These are phyloP conservation scores for Hipparchia sbordonii DNA, from an alignment of 2,888 invertebrate genomes.

Conservation along the genomic window DNA sequence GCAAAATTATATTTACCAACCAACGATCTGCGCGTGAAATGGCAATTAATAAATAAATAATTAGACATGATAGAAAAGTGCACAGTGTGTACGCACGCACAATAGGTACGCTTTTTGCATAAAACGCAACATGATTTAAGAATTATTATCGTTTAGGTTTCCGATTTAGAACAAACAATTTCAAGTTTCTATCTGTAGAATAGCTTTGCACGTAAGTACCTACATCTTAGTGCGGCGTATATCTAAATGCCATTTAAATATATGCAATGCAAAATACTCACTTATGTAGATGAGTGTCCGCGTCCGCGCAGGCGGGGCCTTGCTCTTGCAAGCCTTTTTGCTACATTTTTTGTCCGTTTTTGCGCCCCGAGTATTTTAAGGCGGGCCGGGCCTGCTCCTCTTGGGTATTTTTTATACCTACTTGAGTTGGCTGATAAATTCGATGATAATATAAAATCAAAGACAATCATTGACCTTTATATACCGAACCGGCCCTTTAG, in stretches of 20 bases:
- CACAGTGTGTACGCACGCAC: no score
- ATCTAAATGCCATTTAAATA: conserved; percentile 22
- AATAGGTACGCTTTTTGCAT: no score
- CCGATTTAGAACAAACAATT: no score
- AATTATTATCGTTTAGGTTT: no score
- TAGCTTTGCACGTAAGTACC: no score
- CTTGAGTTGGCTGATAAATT: not conserved
- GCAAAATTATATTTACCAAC: no score
- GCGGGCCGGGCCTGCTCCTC: conserved; percentile 25
- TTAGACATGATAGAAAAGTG: no score
- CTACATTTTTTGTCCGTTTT: conserved; percentile 26
- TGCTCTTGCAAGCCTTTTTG: conserved; percentile 21
- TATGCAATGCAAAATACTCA: conserved; percentile 23
- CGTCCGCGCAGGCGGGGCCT: conserved; percentile 19
- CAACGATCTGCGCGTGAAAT: no score
- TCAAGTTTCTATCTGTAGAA: no score
- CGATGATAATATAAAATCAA: not conserved
- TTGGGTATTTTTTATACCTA: conserved; percentile 9
- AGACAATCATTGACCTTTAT: not conserved
- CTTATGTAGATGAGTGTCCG: conserved; percentile 26
- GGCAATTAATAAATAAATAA: no score
- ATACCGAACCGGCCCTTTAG: no score
- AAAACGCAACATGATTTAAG: no score
- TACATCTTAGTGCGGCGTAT: not conserved
- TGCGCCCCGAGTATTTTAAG: conserved; percentile 28